Evolutionary conservation across 1,140 invertebrate genomes (phyloP).

Genomic region (Tachypleus tridentatus): DNA sequence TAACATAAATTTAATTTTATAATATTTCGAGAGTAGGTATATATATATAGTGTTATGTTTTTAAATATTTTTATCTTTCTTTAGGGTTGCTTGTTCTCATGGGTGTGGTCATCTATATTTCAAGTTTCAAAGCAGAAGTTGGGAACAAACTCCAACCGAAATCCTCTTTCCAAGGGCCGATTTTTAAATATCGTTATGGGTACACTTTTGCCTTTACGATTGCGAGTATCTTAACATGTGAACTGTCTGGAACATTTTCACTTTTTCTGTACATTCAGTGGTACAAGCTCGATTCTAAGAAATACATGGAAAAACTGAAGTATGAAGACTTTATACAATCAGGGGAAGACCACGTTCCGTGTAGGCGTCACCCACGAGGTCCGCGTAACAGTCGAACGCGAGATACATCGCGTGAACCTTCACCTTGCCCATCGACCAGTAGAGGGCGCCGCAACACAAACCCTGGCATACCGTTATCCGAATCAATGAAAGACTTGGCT

Average conservation of each 20-base stretch:
- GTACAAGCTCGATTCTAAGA: constrained; percentile 45
- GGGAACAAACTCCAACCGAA: constrained; percentile 66
- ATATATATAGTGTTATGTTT: no score
- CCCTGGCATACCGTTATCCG: constrained; percentile 15
- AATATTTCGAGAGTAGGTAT: no score
- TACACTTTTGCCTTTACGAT: constrained; percentile 74
- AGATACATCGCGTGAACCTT: constrained; percentile 15
- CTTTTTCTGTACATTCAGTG: constrained; percentile 73
- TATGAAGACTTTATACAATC: background rate
- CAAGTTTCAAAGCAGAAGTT: constrained; percentile 77
- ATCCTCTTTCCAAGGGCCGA: constrained; percentile 49
- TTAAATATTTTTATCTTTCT: no score
- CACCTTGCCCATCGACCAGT: constrained; percentile 14
- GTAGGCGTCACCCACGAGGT: constrained; percentile 16
- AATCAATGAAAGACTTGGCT: constrained; percentile 28
- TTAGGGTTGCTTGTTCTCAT: constrained; percentile 73
- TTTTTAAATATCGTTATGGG: constrained; percentile 73
- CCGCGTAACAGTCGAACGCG: constrained; percentile 9
- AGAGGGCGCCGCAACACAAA: background rate
- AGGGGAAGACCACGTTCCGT: constrained; percentile 11
- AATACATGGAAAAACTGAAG: constrained; percentile 7
- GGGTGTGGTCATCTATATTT: constrained; percentile 83
- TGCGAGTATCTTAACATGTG: constrained; percentile 64
- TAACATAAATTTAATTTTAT: no score
- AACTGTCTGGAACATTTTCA: constrained; percentile 68